phyloP scores from a whole-genome alignment of 2,888 invertebrate genomes.

The Linnaemya vulpina region DNA sequence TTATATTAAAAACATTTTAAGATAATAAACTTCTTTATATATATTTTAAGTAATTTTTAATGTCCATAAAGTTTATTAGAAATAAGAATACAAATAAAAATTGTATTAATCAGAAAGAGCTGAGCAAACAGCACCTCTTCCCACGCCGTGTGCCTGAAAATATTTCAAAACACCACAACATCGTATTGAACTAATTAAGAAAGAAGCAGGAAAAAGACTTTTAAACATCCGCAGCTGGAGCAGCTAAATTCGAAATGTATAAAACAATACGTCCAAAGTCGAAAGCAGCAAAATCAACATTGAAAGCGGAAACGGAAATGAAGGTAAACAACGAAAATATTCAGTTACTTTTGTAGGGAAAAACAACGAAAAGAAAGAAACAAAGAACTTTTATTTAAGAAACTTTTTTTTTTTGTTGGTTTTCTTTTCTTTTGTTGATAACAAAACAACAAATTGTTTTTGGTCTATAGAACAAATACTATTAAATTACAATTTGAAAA shows the following conservation, averaged over 20 bases:
- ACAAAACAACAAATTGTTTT: conserved; percentile 50
- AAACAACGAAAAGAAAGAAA: conserved; percentile 24
- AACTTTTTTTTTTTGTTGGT: neutral
- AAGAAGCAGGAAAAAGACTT: conserved; percentile 55
- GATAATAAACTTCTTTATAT: no score
- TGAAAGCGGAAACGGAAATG: conserved; percentile 56
- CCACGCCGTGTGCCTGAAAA: no score
- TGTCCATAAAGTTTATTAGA: no score
- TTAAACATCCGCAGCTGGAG: conserved; percentile 34
- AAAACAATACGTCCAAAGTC: conserved; percentile 26
- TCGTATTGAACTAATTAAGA: conserved; percentile 65
- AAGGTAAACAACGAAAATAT: conserved; percentile 44
- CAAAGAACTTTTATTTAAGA: conserved; percentile 10
- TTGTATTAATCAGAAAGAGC: neutral
- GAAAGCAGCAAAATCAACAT: conserved; percentile 38
- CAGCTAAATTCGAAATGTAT: conserved; percentile 23
- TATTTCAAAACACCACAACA: conserved; percentile 47
- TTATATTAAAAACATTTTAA: no score
- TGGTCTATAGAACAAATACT: conserved; percentile 58
- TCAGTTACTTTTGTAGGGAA: conserved; percentile 37
- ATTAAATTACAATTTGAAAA: conserved; percentile 57
- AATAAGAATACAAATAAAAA: neutral
- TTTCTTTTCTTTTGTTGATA: neutral
- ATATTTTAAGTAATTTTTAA: neutral
- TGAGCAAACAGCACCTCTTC: neutral